Base-by-base conservation (phyloP, 2,888 invertebrate genomes). In the Lottia gigantea region DNA sequence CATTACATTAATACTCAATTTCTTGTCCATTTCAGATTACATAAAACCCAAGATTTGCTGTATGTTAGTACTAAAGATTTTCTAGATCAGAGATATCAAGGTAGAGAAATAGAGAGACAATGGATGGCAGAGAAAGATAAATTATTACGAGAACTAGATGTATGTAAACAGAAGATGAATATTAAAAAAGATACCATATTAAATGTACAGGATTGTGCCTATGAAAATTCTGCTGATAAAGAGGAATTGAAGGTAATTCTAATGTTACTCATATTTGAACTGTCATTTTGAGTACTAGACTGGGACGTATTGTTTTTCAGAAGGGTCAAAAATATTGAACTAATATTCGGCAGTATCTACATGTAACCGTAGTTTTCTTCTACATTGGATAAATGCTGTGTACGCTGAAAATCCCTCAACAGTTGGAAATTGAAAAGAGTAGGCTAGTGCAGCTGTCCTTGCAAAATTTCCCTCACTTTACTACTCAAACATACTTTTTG, bases 51-150 rank as follows among this genome's bases (percentile, higher is more conserved):
- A 75, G 88, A 89, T 70, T 78, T 88, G n/a, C 78, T 89, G 71
- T 89, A 89, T 76, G 87, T 87, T 74, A 87, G 86, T 73, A 89
- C 89, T 3, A 84, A 85, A 76, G 89, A 89, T 68, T 86, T 88
- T 70, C 78, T 89, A 15, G 83, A 86, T 69, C 78, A 85, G 64
- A 80, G 89, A 15, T 86, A 86, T 71, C 85, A 87, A 68, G 86
- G 85, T 46, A 80, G 87, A 15, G 80, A 81, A 11, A 82, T 83
- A 46, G 89, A 89, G 75, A 76, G 85, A 15, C 76, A 80, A 31
- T 89, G 88, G 88, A 86, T 87, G 83, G 81, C 81, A 0, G 89
- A 89, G 78, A 89, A 88, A 72, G 88, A 88, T 74, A 75, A 79
- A 46, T 75, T 88, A 26, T 75, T 88, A 46, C 78, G 84, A 64